Evolutionary conservation across 2,113 vertebrate species (phyloP).

Genomic region (Poeciliopsis turrubarensis): DNA sequence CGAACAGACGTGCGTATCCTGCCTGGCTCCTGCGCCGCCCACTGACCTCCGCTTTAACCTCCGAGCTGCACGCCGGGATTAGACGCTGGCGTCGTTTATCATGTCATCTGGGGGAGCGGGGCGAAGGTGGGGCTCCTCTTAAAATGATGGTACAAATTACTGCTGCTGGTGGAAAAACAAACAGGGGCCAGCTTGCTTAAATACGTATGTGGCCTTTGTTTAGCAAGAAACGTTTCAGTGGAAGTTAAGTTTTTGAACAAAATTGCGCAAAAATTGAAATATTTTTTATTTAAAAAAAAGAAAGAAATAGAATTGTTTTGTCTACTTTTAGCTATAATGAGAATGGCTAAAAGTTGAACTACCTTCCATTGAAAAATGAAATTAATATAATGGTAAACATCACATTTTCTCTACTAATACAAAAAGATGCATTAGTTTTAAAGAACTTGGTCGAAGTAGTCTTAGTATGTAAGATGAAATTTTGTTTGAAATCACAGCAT

Average conservation of each 20-base stretch:
- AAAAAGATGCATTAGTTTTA: too few relatives aligned
- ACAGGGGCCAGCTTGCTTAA: conserved; percentile 1
- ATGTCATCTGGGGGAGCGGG: conserved; percentile 56
- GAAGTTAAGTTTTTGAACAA: conserved; percentile 32
- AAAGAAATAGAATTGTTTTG: background rate
- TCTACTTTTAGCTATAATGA: too few relatives aligned
- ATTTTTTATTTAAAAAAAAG: conserved; percentile 20
- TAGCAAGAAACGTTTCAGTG: conserved; percentile 11
- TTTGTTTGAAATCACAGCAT: too few relatives aligned
- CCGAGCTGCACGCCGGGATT: conserved; percentile 56
- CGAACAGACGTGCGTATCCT: conserved; percentile 39
- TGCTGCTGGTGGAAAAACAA: background rate
- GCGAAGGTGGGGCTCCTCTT: conserved; percentile 6
- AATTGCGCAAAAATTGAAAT: conserved; percentile 5
- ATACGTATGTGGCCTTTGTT: conserved; percentile 3
- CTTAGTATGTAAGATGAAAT: too few relatives aligned
- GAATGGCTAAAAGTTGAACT: too few relatives aligned
- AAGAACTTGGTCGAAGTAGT: too few relatives aligned
- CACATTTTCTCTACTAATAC: too few relatives aligned
- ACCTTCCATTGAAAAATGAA: too few relatives aligned
- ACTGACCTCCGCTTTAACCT: conserved; percentile 60
- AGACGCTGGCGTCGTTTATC: conserved; percentile 67
- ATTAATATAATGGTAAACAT: too few relatives aligned
- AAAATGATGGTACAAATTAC: conserved; percentile 46
- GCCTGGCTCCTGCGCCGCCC: conserved; percentile 43